phyloP scores from a whole-genome alignment of 2,888 invertebrate genomes.

The Drosophila vallismaia region DNA sequence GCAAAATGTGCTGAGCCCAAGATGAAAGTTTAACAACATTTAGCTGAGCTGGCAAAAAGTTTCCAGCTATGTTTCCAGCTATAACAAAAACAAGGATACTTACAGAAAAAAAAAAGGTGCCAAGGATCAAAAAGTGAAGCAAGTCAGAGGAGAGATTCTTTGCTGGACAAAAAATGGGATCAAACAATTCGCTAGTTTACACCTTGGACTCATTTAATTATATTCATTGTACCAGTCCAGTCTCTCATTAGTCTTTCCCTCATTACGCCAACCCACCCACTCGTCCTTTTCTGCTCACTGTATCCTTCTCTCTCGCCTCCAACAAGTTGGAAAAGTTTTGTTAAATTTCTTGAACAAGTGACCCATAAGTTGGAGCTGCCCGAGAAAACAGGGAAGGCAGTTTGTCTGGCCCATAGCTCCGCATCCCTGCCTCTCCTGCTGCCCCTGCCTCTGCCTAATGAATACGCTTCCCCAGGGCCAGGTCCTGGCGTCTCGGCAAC shows the following conservation, averaged over 20 bases:
- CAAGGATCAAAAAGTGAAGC: slow-evolving; percentile 30
- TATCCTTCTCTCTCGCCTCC: slow-evolving; percentile 10
- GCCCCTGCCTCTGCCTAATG: slow-evolving; percentile 56
- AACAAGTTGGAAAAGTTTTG: slow-evolving; percentile 62
- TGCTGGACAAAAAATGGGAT: slow-evolving; percentile 67
- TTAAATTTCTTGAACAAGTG: slow-evolving; percentile 63
- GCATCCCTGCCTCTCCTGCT: not conserved
- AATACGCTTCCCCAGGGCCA: slow-evolving; percentile 66
- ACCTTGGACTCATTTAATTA: slow-evolving; percentile 78
- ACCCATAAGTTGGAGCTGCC: slow-evolving; percentile 61
- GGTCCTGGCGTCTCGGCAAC: slow-evolving; percentile 35
- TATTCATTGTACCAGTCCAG: slow-evolving; percentile 63
- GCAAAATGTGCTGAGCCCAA: slow-evolving; percentile 65
- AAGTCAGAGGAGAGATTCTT: slow-evolving; percentile 2
- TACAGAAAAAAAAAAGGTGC: slow-evolving; percentile 3
- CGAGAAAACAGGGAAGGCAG: slow-evolving; percentile 4
- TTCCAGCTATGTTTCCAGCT: slow-evolving; percentile 3
- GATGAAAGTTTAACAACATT: slow-evolving; percentile 70
- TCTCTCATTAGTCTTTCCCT: slow-evolving; percentile 60
- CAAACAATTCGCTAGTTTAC: slow-evolving; percentile 79
- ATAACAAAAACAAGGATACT: slow-evolving; percentile 11
- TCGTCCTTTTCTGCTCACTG: slow-evolving; percentile 19
- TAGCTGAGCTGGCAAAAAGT: slow-evolving; percentile 65
- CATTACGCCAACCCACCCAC: slow-evolving; percentile 1
- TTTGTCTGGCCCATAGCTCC: slow-evolving; percentile 2